A percentile compares a stretch with the other conserved stretches of the same genome.
Evolutionary conservation across 2,113 vertebrate genomes (phyloP).

Genomic region (Albula goreensis): DNA sequence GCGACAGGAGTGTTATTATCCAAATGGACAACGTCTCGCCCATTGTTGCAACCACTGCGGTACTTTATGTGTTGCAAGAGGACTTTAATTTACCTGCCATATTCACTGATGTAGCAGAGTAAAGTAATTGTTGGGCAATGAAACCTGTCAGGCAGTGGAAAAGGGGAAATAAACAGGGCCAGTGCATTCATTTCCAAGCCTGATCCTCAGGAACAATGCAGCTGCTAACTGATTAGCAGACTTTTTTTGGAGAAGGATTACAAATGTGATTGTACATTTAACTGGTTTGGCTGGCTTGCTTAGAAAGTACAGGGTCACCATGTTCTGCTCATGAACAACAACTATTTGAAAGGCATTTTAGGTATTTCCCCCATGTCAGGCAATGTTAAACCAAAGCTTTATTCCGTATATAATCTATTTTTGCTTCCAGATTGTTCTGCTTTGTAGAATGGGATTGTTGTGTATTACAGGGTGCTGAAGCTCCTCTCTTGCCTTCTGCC

Average conservation of each 20-base stretch:
- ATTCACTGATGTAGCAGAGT: neutral
- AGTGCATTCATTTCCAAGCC: neutral
- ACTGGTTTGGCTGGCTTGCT: no score
- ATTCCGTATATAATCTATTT: neutral
- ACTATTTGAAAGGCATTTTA: neutral
- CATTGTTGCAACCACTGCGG: neutral
- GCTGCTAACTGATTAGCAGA: neutral
- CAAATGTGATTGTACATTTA: neutral
- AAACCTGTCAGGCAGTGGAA: neutral
- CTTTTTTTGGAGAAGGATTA: neutral
- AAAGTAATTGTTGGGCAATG: slow-evolving; percentile 1
- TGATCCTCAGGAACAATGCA: neutral
- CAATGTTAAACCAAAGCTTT: neutral
- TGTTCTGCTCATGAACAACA: no score
- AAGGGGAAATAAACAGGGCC: neutral
- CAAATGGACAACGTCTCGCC: neutral
- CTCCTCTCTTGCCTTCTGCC: neutral
- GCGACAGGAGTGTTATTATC: neutral
- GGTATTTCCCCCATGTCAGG: neutral
- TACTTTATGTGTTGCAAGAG: neutral
- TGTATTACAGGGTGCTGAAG: neutral
- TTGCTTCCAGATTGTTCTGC: neutral
- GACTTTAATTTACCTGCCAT: neutral
- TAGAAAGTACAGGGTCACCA: no score
- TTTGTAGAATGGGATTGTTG: neutral